Conservation (phyloP, 2,113 vertebrate genomes). For the Struthio camelus region DNA sequence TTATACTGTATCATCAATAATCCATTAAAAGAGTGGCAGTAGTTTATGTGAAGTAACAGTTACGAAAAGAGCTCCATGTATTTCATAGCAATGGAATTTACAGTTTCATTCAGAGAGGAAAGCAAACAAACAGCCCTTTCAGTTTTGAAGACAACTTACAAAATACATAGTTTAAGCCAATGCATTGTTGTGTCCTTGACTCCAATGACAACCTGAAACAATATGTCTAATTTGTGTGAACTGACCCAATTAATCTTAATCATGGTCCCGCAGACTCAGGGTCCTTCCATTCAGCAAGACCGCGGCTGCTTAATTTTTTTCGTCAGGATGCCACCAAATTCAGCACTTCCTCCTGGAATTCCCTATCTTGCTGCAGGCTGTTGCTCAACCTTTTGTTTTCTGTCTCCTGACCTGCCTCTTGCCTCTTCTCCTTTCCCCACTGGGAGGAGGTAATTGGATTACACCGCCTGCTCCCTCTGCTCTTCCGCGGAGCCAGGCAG, state of each 20-base stretch:
- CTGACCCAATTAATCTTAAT: conserved; percentile 1
- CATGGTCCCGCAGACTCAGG: not conserved
- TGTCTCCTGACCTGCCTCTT: conserved; percentile 16
- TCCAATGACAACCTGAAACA: not conserved
- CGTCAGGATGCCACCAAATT: conserved; percentile 51
- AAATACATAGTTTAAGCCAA: not conserved
- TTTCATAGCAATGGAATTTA: conserved; percentile 38
- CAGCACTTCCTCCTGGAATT: conserved; percentile 44
- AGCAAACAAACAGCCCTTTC: conserved; percentile 5
- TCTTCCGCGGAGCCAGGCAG: not conserved
- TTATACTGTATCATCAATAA: conserved; percentile 30
- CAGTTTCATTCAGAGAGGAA: not conserved
- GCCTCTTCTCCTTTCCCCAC: conserved; percentile 26
- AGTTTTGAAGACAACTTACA: not conserved
- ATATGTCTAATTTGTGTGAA: not conserved
- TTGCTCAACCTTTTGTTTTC: conserved; percentile 61
- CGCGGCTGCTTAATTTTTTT: not conserved
- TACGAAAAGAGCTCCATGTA: not conserved
- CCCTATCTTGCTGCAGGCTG: conserved; percentile 3
- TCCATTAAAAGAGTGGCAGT: conserved; percentile 1
- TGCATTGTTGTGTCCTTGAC: not conserved
- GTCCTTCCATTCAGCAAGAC: not conserved
- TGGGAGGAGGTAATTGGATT: conserved; percentile 43
- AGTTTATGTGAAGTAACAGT: not conserved
- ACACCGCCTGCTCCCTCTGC: not conserved